A percentile compares a stretch with the other conserved stretches of the same genome.
Evolutionary conservation across 2,113 vertebrate species (phyloP).

Genomic region (Diphyllodes magnificus): DNA sequence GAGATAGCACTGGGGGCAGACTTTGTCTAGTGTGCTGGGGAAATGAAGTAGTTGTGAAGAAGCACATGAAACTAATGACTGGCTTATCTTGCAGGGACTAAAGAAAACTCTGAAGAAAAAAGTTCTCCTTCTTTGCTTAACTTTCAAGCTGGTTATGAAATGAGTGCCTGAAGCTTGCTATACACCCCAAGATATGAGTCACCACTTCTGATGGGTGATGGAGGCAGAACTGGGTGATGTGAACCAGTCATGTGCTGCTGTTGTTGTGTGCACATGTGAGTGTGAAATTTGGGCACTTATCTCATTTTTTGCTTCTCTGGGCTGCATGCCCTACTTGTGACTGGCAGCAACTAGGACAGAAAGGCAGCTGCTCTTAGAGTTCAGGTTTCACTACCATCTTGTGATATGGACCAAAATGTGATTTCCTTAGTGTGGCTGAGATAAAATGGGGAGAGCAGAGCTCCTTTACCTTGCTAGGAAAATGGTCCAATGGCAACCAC

Average conservation of each 20-base stretch:
- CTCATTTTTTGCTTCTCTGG: not conserved
- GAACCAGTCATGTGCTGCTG: fast-evolving
- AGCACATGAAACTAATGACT: not conserved
- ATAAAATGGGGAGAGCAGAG: not conserved
- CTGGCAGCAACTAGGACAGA: not conserved
- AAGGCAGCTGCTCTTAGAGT: not conserved
- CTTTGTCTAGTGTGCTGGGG: not conserved
- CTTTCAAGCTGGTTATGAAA: not conserved
- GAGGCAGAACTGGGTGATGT: not conserved
- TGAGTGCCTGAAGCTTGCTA: not conserved
- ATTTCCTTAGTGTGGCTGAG: not conserved
- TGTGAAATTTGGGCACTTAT: not conserved
- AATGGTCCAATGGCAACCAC: not conserved
- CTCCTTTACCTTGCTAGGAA: not conserved
- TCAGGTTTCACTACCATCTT: not conserved
- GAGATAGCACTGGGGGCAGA: not conserved
- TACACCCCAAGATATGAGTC: not conserved
- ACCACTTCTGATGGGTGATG: not conserved
- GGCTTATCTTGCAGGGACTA: not conserved
- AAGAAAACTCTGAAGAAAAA: not conserved
- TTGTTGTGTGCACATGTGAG: not conserved
- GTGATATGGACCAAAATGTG: not conserved
- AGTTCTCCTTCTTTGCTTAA: not conserved
- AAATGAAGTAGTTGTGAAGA: not conserved
- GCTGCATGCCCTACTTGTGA: not conserved